Conservation (phyloP, 1,140 invertebrate genomes). For the Cardiocondyla obscurior region DNA sequence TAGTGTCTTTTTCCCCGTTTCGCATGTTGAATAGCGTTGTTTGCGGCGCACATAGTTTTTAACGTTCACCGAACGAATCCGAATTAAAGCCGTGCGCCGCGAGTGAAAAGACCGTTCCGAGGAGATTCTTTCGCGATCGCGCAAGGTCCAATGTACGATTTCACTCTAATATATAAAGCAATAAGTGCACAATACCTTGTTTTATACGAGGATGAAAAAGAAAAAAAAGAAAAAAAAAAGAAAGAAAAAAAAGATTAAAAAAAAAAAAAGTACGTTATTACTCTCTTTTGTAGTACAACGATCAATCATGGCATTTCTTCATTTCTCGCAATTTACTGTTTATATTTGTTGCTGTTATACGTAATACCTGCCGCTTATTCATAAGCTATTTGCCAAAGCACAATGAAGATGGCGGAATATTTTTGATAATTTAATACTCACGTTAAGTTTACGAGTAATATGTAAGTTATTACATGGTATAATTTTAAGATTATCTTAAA, state of each 20-base stretch:
- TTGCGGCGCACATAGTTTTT: background rate
- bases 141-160: slow-evolving; percentile 32
- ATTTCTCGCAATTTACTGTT: slow-evolving; percentile 37
- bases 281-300: background rate
- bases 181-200: slow-evolving; percentile 27
- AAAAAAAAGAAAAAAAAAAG: too few relatives aligned
- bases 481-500: slow-evolving; percentile 26
- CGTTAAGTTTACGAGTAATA: slow-evolving; percentile 62
- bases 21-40: background rate
- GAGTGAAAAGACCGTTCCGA: background rate
- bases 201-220: background rate
- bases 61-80: background rate
- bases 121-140: slow-evolving; percentile 48
- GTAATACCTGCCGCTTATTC: slow-evolving; percentile 8
- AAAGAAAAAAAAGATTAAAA: too few relatives aligned
- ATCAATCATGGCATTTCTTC: slow-evolving; percentile 36
- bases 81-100: slow-evolving; percentile 1
- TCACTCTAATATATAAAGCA: slow-evolving; percentile 25
- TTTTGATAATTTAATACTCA: slow-evolving; percentile 63
- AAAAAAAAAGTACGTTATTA: background rate
- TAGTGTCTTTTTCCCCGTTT: background rate
- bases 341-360: slow-evolving; percentile 36
- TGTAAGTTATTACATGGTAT: slow-evolving; percentile 45
- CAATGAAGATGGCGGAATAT: slow-evolving; percentile 37
- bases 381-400: slow-evolving; percentile 53